Evolutionary conservation across 2,888 invertebrate species (phyloP).

Genomic region (Icerya purchasi): DNA sequence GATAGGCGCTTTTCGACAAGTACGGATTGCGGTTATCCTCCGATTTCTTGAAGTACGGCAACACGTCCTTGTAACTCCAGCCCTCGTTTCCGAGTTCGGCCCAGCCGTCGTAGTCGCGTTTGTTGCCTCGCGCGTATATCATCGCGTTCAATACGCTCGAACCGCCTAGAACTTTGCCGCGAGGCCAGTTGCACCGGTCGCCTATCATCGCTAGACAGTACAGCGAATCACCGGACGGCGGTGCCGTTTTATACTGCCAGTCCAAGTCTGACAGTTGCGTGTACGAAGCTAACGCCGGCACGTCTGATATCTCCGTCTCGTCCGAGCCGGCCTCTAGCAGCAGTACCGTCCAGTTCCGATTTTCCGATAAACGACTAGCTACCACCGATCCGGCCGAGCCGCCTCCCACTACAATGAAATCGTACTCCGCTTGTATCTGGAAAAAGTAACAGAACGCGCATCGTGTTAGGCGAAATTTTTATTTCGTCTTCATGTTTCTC

Average conservation of each 20-base stretch:
- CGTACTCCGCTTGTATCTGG: conserved; percentile 55
- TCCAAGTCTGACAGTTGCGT: conserved; percentile 67
- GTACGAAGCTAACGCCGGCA: conserved; percentile 61
- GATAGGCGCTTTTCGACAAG: conserved; percentile 48
- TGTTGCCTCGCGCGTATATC: conserved; percentile 76
- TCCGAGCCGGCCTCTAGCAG: conserved; percentile 60
- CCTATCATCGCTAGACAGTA: conserved; percentile 74
- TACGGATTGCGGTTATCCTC: conserved; percentile 76
- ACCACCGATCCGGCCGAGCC: conserved; percentile 79
- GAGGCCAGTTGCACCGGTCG: conserved; percentile 73
- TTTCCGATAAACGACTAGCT: conserved; percentile 60
- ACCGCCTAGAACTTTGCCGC: conserved; percentile 55
- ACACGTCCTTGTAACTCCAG: conserved; percentile 62
- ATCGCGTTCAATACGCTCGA: conserved; percentile 74
- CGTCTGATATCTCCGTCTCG: conserved; percentile 71
- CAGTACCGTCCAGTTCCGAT: conserved; percentile 59
- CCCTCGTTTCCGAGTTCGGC: conserved; percentile 59
- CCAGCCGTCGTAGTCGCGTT: conserved; percentile 72
- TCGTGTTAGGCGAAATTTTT: too few relatives aligned
- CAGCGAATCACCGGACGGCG: conserved; percentile 50
- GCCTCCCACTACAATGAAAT: conserved; percentile 67
- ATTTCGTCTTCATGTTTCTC: too few relatives aligned
- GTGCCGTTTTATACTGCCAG: conserved; percentile 73
- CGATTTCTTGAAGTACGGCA: conserved; percentile 68
- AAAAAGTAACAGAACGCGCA: too few relatives aligned